Conservation (phyloP, 2,888 invertebrate genomes). For the Anaspis maculata region DNA sequence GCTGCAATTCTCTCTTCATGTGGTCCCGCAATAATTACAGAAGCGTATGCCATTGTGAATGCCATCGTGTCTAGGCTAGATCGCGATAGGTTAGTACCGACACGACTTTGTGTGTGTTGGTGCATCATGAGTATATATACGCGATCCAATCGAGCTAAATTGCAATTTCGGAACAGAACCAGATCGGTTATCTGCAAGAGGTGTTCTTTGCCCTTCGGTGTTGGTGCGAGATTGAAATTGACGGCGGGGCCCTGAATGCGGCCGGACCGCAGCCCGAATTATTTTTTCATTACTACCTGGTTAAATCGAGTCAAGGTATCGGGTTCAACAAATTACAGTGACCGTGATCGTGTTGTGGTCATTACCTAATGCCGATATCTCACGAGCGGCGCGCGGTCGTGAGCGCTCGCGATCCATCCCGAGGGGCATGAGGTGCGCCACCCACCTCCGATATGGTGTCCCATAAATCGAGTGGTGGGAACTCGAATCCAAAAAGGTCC, state of each 20-base stretch:
- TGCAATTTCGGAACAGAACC: not conserved
- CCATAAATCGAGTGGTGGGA: too few relatives aligned
- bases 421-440: slow-evolving; percentile 39
- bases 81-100: slow-evolving; percentile 21
- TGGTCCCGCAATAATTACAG: too few relatives aligned
- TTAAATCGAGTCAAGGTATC: slow-evolving; percentile 34
- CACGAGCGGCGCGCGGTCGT: slow-evolving; percentile 28
- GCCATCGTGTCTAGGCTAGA: slow-evolving; percentile 21
- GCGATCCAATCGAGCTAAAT: slow-evolving; percentile 13
- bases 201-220: too few relatives aligned
- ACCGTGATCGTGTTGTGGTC: slow-evolving; percentile 39
- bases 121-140: too few relatives aligned
- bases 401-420: slow-evolving; percentile 28
- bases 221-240: not conserved
- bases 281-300: slow-evolving; percentile 35
- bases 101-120: slow-evolving; percentile 19
- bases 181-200: not conserved
- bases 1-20: too few relatives aligned
- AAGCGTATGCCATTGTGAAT: too few relatives aligned
- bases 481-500: too few relatives aligned
- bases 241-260: not conserved
- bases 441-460: too few relatives aligned
- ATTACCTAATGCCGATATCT: slow-evolving; percentile 40
- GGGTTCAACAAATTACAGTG: slow-evolving; percentile 40
- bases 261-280: slow-evolving; percentile 21